Percentiles rank a stretch among this genome's conserved stretches.
These are phyloP conservation scores for Physella acuta DNA, from an alignment of 1,140 invertebrate species.

Conservation along the genomic window DNA sequence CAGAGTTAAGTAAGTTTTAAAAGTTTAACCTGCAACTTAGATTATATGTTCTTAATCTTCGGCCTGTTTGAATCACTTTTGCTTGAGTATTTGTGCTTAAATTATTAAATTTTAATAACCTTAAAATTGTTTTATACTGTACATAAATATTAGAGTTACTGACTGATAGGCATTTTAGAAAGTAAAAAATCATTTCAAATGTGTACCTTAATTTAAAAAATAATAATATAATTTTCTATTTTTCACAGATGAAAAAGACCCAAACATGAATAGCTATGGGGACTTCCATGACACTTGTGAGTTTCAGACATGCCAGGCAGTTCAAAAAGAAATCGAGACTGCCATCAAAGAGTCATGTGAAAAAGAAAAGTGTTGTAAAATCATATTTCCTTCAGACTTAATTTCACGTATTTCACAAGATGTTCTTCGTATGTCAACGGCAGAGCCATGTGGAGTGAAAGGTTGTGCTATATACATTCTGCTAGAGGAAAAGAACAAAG, in stretches of 20 bases:
- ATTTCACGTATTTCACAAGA: conserved; percentile 11
- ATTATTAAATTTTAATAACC: too few species aligned
- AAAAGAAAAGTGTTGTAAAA: background rate
- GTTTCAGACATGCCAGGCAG: background rate
- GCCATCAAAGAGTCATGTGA: conserved; percentile 11
- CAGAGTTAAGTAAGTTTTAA: too few species aligned
- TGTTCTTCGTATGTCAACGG: conserved; percentile 12
- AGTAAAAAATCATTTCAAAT: too few species aligned
- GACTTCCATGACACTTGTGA: conserved; percentile 5
- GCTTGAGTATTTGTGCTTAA: too few species aligned
- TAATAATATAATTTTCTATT: too few species aligned
- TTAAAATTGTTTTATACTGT: too few species aligned
- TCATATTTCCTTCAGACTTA: conserved; percentile 14
- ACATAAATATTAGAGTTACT: too few species aligned
- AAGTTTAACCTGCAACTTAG: too few species aligned
- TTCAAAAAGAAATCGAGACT: background rate
- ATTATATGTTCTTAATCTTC: too few species aligned
- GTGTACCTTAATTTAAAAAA: too few species aligned
- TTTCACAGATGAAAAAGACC: conserved; percentile 13
- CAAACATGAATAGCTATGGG: conserved; percentile 7
- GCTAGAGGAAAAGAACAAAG: conserved; percentile 8
- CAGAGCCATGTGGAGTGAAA: conserved; percentile 18
- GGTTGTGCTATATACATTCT: conserved; percentile 12
- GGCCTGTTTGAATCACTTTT: too few species aligned
- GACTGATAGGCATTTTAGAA: too few species aligned